Evolutionary conservation across 53 echinoderm and acorn worm species (phyloP).

Genomic region (Actinopyga echinites): DNA sequence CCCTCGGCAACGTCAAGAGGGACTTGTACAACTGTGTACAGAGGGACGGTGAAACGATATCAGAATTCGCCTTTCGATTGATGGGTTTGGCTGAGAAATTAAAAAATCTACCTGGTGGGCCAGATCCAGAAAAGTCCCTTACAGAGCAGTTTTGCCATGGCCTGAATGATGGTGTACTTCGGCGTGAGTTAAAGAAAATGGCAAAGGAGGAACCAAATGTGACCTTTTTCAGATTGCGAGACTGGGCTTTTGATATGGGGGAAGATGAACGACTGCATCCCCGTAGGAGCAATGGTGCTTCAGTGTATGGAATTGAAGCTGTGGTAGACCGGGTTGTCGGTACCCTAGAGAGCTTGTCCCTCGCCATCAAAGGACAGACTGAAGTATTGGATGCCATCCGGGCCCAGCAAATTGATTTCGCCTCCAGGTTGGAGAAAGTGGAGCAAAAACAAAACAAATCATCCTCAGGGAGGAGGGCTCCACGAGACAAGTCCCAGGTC

Average conservation of each 20-base stretch:
- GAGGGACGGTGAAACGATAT: neutral
- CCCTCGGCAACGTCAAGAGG: neutral
- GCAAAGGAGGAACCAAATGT: constrained; percentile 18
- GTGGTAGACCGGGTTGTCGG: neutral
- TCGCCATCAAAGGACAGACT: neutral
- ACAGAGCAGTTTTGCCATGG: constrained; percentile 24
- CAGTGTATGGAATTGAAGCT: neutral
- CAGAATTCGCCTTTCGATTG: neutral
- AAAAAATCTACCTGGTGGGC: neutral
- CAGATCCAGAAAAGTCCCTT: neutral
- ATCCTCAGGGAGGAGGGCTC: neutral
- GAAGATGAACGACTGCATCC: neutral
- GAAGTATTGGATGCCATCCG: neutral
- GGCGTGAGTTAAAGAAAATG: neutral
- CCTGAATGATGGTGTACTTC: neutral
- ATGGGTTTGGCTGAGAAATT: constrained; percentile 13
- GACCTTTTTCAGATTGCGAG: constrained; percentile 12
- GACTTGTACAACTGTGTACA: neutral
- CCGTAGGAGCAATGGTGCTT: neutral
- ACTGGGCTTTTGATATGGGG: constrained; percentile 20
- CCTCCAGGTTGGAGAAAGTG: neutral
- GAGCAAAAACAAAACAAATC: neutral
- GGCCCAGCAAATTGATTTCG: neutral
- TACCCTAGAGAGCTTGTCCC: neutral
- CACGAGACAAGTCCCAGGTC: neutral